These are phyloP conservation scores for Sphaerophoria taeniata DNA, from an alignment of 2,888 invertebrate genomes.

Conservation along the genomic window DNA sequence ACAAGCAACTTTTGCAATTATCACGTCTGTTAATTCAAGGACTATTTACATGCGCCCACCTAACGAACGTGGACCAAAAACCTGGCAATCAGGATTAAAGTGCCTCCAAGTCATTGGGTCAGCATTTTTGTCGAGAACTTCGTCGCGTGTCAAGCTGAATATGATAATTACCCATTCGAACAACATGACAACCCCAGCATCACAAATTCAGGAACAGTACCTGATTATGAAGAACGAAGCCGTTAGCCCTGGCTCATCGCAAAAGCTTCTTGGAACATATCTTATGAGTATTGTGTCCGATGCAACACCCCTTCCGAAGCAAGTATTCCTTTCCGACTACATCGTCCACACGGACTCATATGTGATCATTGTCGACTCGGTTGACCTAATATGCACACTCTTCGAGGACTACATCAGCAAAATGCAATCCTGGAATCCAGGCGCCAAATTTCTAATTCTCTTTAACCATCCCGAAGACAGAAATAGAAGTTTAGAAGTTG, in stretches of 20 bases:
- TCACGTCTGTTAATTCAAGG: constrained; percentile 32
- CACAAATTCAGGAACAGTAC: constrained; percentile 80
- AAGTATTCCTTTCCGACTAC: constrained; percentile 63
- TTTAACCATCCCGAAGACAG: constrained; percentile 78
- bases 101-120: constrained; percentile 78
- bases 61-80: constrained; percentile 77
- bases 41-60: constrained; percentile 78
- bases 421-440: constrained; percentile 81
- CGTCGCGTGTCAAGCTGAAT: constrained; percentile 73
- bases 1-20: constrained; percentile 29
- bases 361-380: constrained; percentile 79
- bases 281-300: constrained; percentile 79
- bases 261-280: constrained; percentile 55
- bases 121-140: constrained; percentile 77
- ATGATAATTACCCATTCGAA: constrained; percentile 78
- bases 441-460: constrained; percentile 80
- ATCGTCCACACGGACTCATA: constrained; percentile 79
- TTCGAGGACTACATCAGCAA: constrained; percentile 76
- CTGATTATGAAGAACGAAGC: constrained; percentile 79
- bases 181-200: constrained; percentile 81
- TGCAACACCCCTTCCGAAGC: constrained; percentile 62
- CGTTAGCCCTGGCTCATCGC: constrained; percentile 63
- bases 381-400: constrained; percentile 76
- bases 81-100: constrained; percentile 79
- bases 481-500: constrained; percentile 70